Base-by-base conservation (phyloP, 2,888 invertebrate species). In the Nymphalis c-album region DNA sequence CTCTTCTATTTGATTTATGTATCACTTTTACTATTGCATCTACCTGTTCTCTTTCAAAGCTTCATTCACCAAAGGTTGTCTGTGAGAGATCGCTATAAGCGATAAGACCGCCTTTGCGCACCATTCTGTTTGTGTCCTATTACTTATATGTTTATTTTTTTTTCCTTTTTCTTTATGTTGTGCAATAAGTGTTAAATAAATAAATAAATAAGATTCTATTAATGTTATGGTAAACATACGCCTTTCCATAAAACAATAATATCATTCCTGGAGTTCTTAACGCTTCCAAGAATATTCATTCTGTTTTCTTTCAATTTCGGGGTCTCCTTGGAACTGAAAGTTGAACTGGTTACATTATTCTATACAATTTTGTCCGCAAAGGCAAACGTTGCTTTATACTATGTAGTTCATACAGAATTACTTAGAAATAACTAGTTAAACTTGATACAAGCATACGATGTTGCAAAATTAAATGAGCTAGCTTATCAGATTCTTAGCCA, bases 401-500 rank as follows among this genome's bases (percentile, higher is more conserved):
- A 31, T 31, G 26, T 31, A 4, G 8, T n/a, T 57, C 7, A 57
- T n/a, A 35, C 26, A 57, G 40, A 57, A 66, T 61, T 55, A 50
- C 63, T 53, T 59, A 47, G 50, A 60, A 57, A 57, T 40, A 57
- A 57, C 57, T 57, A 40, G 35, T 57, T 31, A 55, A 60, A 40
- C 62, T 63, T 67, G 40, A 63, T 63, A n/a, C n/a, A 63, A 46
- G 57, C 51, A 60, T 66, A 57, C 63, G 40, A 57, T 50, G 51
- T 71, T 68, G 60, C 71, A 60, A 68, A 68, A 68, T 68, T 53
- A 60, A 63, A 40, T 53, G 45, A 60, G 45, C 58, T 63, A n/a
- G 60, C 58, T 66, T 66, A 69, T 69, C 66, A 64, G 61, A 68
- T 63, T 57, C 50, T 71, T 68, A 59, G 64, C 57, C 40, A 69